Evolutionary conservation across 2,113 vertebrate species (phyloP), one percentile per base, ranked within the genome.

Genomic region (Madoqua kirkii): DNA sequence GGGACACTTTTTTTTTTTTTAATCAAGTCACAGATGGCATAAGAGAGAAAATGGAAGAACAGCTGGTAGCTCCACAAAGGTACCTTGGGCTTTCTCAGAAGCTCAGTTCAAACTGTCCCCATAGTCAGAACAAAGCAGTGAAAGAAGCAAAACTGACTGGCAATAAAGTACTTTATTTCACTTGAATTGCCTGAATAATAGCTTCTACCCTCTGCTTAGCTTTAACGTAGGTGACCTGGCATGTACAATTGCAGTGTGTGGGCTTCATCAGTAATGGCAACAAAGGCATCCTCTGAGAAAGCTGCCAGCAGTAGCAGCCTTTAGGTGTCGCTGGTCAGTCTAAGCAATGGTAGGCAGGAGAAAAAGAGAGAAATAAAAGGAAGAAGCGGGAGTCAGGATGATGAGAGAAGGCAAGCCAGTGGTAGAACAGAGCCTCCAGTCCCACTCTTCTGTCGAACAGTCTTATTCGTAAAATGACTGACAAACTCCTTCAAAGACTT

Each of bases 11-110:
- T 57, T 79, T 54, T 81, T 60, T 57, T 59, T 50, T 12, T 43
- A 43, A 86, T 52, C 59, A 90, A 96, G 67, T 96, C 95, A 96
- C 98, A 98, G 97, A 98, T 97, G 95, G 97, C 54, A 48, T 79
- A 36, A 91, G 81, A 97, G 48, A 97, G 54, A 91, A 97, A 96
- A 96, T 92, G 91, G 48, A 92, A 78, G 82, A 97, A 96, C 97
- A 96, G 95, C 96, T 98, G 96, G 81, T 91, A 91, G 74, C 57
- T 95, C 60, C 54, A 96, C 94, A 83, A 76, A 92, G 74, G 94
- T 92, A 97, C 92, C 91, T 92, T 96, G 64, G 85, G 45, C 93
- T 96, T 89, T 97, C 86, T 96, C 97, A 87, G 90, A 95, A 92
- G 55, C 60, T 97, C 43, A 31, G 67, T 86, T 98, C 96, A 95